A percentile compares a stretch with the other conserved stretches of the same genome.
These are phyloP conservation scores for Lithobius niger DNA, from an alignment of 1,140 invertebrate genomes.

Conservation along the genomic window DNA sequence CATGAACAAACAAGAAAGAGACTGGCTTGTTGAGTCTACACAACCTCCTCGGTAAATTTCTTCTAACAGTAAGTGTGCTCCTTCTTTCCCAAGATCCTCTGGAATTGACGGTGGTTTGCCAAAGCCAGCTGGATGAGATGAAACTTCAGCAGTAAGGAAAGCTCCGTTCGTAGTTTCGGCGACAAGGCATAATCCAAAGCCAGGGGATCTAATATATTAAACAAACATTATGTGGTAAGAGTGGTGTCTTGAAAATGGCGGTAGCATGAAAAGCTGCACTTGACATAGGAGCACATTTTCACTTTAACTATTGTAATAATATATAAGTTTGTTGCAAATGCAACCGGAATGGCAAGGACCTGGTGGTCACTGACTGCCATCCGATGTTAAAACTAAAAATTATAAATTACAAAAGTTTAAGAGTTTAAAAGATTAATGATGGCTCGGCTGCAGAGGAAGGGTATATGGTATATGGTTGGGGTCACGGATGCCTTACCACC, in stretches of 20 bases:
- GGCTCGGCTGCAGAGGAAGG: no score
- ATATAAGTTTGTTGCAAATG: no score
- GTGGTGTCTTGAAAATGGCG: no score
- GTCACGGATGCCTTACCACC: no score
- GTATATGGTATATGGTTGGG: no score
- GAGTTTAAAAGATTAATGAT: no score
- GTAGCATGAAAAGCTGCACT: neutral
- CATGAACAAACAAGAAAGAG: conserved; percentile 76
- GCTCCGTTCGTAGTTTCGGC: conserved; percentile 85
- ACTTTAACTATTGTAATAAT: conserved; percentile 8
- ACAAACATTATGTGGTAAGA: no score
- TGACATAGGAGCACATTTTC: neutral
- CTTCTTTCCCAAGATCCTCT: conserved; percentile 78
- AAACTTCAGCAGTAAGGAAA: conserved; percentile 44
- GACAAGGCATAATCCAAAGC: conserved; percentile 78
- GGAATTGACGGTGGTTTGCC: conserved; percentile 44
- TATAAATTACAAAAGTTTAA: no score
- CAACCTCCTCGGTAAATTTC: conserved; percentile 89
- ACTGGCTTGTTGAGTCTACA: conserved; percentile 77
- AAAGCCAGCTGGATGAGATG: conserved; percentile 36
- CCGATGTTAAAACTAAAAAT: no score
- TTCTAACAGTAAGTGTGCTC: conserved; percentile 64
- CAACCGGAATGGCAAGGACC: no score
- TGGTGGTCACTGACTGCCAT: no score
- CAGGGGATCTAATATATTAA: conserved; percentile 44